These are phyloP conservation scores for Erythrolamprus reginae DNA, from an alignment of 2,113 vertebrate genomes.

Conservation along the genomic window DNA sequence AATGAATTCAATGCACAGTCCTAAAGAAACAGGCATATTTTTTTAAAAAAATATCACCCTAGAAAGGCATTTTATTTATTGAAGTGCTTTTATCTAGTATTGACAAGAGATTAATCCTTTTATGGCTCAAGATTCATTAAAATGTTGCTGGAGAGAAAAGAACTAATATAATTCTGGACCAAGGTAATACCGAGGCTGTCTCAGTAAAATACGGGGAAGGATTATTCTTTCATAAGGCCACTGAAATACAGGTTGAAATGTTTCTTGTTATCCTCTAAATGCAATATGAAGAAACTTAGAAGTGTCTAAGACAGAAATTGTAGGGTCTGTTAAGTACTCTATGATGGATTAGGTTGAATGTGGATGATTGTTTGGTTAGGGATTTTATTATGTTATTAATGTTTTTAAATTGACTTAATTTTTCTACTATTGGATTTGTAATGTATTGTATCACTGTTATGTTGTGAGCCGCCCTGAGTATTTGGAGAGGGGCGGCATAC, in stretches of 20 bases:
- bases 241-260: neutral
- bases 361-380: too few relatives aligned
- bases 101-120: slow-evolving; percentile 1
- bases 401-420: too few relatives aligned
- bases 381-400: too few relatives aligned
- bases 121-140: neutral
- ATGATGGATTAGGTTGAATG: too few relatives aligned
- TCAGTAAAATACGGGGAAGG: neutral
- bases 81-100: neutral
- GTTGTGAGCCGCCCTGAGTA: too few relatives aligned
- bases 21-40: neutral
- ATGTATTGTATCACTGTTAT: too few relatives aligned
- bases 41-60: neutral
- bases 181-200: neutral
- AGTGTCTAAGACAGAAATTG: neutral
- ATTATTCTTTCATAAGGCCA: neutral
- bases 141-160: neutral
- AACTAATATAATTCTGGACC: neutral
- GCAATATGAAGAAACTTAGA: neutral
- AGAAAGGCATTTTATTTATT: neutral
- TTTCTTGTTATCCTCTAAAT: neutral
- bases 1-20: slow-evolving; percentile 29
- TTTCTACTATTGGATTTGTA: too few relatives aligned
- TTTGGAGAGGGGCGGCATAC: too few relatives aligned
- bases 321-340: neutral